Evolutionary conservation across 2,113 vertebrate species (phyloP).

Genomic region (Clarias macrocephalus): DNA sequence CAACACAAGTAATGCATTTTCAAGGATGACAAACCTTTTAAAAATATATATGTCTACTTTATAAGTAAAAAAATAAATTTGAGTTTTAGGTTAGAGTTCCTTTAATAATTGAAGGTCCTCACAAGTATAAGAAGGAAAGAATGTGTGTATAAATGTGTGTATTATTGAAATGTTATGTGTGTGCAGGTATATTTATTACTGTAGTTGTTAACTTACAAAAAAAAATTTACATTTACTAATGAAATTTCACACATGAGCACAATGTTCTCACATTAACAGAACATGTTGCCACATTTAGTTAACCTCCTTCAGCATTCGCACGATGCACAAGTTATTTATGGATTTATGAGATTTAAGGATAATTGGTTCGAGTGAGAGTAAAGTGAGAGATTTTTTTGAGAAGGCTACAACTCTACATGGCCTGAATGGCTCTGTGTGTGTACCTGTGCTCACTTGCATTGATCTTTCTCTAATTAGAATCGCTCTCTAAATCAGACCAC

Average conservation of each 20-base stretch:
- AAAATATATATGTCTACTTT: background rate
- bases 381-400: background rate
- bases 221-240: background rate
- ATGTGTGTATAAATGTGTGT: background rate
- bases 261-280: background rate
- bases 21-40: background rate
- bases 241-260: background rate
- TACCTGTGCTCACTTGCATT: constrained; percentile 20
- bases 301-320: background rate
- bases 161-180: background rate
- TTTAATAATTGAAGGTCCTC: background rate
- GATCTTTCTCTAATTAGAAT: constrained; percentile 32
- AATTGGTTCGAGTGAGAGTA: background rate
- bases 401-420: background rate
- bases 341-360: background rate
- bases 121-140: background rate
- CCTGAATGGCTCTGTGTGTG: constrained; percentile 32
- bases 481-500: background rate
- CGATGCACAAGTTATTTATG: background rate
- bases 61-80: background rate
- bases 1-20: background rate
- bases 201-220: background rate
- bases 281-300: background rate
- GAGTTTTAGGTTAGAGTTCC: background rate
- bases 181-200: background rate